Percentiles rank a stretch among this genome's conserved stretches.
phyloP scores from a whole-genome alignment of 2,797 vertebrate species.

The Malurus leucopterus region DNA sequence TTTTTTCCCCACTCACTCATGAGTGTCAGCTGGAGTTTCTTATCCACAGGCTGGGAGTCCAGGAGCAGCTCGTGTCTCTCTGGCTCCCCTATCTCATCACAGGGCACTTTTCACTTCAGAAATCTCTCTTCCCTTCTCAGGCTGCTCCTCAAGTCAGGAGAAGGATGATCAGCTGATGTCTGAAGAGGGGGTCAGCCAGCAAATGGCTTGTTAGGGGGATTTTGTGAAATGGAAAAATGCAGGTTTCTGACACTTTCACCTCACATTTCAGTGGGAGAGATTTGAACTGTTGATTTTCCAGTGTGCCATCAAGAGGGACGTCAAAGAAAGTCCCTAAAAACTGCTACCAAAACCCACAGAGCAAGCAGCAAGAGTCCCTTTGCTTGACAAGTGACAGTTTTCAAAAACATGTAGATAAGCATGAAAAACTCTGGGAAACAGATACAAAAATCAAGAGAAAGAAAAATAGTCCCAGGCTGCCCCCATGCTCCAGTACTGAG shows the following conservation, averaged over 20 bases:
- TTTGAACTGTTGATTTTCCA: background rate
- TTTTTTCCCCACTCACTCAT: constrained; percentile 50
- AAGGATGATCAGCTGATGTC: background rate
- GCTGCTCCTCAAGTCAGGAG: constrained; percentile 21
- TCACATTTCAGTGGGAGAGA: background rate
- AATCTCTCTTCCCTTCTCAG: constrained; percentile 26
- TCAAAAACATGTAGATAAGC: background rate
- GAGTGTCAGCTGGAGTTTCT: constrained; percentile 42
- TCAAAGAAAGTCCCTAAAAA: background rate
- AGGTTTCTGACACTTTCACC: background rate
- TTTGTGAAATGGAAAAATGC: background rate
- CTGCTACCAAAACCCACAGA: background rate
- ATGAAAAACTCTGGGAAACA: background rate
- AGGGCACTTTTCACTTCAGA: constrained; percentile 45
- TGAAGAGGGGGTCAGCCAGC: background rate
- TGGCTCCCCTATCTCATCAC: constrained; percentile 36
- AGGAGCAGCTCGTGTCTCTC: constrained; percentile 13
- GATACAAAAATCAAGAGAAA: background rate
- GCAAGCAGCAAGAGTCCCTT: background rate
- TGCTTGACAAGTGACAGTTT: background rate
- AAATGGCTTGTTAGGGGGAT: background rate
- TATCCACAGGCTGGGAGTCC: constrained; percentile 43
- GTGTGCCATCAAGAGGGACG: background rate
- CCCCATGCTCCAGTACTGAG: fast-evolving
- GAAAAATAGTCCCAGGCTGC: background rate